A percentile compares a stretch with the other conserved stretches of the same genome.
Evolutionary conservation across 2,888 invertebrate species (phyloP).

Genomic region (Oegoconia quadripuncta): DNA sequence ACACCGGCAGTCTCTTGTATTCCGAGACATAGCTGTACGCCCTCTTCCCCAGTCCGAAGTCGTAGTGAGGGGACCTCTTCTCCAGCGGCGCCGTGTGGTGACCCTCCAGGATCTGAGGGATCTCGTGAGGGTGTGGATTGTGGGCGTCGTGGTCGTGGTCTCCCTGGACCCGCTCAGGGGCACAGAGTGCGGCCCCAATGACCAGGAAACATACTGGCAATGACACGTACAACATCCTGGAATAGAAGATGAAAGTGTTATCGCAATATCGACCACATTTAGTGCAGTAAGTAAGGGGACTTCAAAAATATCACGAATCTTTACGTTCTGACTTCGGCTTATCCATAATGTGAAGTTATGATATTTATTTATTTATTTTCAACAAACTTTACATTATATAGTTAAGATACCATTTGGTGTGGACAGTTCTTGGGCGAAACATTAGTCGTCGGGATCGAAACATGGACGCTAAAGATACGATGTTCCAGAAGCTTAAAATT

Average conservation of each 20-base stretch:
- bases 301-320: no score
- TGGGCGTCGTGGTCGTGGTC: conserved; percentile 34
- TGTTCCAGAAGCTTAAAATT: no score
- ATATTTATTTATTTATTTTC: no score
- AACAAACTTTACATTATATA: no score
- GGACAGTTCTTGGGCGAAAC: no score
- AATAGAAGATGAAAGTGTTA: conserved; percentile 27
- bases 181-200: conserved; percentile 52
- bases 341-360: no score
- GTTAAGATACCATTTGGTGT: no score
- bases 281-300: no score
- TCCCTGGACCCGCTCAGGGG: conserved; percentile 51
- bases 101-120: neutral
- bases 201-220: conserved; percentile 51
- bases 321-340: no score
- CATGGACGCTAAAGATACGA: no score
- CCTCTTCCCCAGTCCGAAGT: conserved; percentile 75
- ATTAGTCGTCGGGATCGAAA: no score
- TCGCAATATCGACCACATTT: no score
- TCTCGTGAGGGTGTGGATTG: conserved; percentile 12
- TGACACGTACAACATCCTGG: conserved; percentile 60
- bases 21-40: conserved; percentile 82
- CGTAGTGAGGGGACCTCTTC: conserved; percentile 73
- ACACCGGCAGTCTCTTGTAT: conserved; percentile 79
- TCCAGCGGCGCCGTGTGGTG: conserved; percentile 37